Conservation (phyloP, 2,797 vertebrate genomes). For the Galagoides demidoff region DNA sequence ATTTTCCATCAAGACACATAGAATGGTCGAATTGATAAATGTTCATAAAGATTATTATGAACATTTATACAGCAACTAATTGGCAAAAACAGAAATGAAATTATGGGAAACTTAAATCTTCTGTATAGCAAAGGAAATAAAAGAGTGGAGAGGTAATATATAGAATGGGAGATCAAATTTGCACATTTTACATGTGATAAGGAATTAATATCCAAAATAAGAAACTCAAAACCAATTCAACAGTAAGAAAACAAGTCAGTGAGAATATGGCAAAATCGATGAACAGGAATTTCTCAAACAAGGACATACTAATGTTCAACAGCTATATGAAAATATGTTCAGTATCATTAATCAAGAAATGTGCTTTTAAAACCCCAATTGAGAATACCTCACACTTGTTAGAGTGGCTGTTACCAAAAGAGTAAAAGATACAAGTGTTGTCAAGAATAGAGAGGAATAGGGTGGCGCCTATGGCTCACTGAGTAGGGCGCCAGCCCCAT, state of each 20-base stretch:
- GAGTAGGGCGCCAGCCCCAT: too few relatives aligned
- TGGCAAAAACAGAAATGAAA: not conserved
- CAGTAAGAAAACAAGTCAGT: not conserved
- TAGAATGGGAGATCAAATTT: not conserved
- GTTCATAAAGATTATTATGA: not conserved
- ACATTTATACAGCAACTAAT: not conserved
- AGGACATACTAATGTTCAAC: not conserved
- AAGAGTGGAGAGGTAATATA: not conserved
- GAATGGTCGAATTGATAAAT: not conserved
- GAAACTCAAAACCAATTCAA: not conserved
- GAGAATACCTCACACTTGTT: not conserved
- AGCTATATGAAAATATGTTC: not conserved
- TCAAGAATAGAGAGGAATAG: not conserved
- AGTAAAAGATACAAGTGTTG: not conserved
- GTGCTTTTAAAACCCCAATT: not conserved
- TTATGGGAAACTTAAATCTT: not conserved
- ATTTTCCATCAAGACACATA: not conserved
- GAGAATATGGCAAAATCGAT: not conserved
- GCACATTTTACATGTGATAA: not conserved
- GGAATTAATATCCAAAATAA: not conserved
- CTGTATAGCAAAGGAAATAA: not conserved
- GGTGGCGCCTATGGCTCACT: too few relatives aligned
- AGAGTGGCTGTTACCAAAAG: not conserved
- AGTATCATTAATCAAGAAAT: not conserved
- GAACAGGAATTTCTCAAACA: not conserved